Conservation (phyloP, 2,888 invertebrate genomes). For the Heliothis peltigera region DNA sequence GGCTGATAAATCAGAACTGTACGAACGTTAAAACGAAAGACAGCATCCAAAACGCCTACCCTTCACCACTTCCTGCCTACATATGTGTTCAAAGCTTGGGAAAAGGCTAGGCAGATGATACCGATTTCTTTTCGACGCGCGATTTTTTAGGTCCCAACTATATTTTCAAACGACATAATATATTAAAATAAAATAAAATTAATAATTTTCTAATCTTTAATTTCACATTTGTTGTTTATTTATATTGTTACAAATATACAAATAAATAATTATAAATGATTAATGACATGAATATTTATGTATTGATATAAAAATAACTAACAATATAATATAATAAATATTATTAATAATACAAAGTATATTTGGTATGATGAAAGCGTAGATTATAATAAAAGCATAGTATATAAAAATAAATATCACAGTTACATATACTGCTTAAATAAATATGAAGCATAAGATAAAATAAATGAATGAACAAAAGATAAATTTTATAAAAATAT, state of each 20-base stretch:
- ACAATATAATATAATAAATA: constrained; percentile 21
- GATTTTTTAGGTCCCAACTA: too few species aligned
- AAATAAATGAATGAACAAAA: constrained; percentile 16
- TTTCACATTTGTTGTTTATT: constrained; percentile 26
- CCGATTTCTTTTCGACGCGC: too few species aligned
- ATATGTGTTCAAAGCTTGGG: too few species aligned
- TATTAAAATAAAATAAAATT: neutral
- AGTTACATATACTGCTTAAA: constrained; percentile 79
- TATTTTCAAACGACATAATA: too few species aligned
- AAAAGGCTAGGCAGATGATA: too few species aligned
- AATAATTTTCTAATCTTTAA: constrained; percentile 7
- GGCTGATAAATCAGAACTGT: too few species aligned
- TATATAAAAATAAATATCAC: constrained; percentile 73
- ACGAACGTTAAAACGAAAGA: too few species aligned
- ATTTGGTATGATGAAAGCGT: constrained; percentile 56
- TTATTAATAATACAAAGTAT: constrained; percentile 35
- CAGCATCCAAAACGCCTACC: too few species aligned
- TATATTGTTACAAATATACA: neutral
- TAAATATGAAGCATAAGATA: constrained; percentile 19
- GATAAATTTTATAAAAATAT: neutral
- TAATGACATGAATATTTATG: neutral
- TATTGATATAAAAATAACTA: neutral
- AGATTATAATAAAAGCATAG: constrained; percentile 49
- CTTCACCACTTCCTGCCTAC: too few species aligned
- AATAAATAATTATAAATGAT: constrained; percentile 29